Evolutionary conservation across 2,113 vertebrate species (phyloP).

Genomic region (Prietella phreatophila): DNA sequence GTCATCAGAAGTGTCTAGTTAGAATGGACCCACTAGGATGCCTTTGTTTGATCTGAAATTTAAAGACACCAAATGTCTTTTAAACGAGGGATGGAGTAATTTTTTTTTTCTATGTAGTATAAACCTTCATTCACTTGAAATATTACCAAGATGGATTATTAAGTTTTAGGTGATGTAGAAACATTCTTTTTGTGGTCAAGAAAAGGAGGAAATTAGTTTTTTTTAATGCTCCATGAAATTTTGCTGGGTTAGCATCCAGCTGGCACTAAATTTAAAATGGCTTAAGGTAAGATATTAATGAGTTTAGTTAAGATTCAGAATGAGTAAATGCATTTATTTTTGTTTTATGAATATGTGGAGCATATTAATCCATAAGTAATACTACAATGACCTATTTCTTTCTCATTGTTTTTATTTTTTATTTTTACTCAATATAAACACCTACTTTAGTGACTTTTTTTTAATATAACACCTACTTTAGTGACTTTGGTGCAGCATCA

Average conservation of each 20-base stretch:
- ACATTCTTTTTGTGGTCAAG: background rate
- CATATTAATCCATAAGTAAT: background rate
- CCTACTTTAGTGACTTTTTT: background rate
- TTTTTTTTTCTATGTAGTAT: conserved; percentile 30
- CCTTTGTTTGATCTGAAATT: conserved; percentile 4
- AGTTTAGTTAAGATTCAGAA: background rate
- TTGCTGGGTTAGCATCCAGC: background rate
- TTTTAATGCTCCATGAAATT: background rate
- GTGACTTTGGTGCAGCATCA: background rate
- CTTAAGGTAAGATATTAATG: background rate
- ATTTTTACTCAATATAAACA: background rate
- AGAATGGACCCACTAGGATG: background rate
- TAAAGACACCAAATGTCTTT: conserved; percentile 21
- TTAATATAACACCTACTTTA: background rate
- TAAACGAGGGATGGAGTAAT: conserved; percentile 26
- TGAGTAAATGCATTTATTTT: background rate
- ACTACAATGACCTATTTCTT: background rate
- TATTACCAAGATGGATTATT: conserved; percentile 5
- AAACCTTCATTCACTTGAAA: background rate
- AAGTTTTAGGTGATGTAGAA: background rate
- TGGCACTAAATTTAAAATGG: background rate
- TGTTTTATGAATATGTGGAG: background rate
- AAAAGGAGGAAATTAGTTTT: background rate
- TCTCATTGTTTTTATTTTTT: background rate
- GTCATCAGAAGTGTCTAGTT: conserved; percentile 2